Conservation (phyloP, 2,113 vertebrate species). For the Microcebus lehilahytsara region DNA sequence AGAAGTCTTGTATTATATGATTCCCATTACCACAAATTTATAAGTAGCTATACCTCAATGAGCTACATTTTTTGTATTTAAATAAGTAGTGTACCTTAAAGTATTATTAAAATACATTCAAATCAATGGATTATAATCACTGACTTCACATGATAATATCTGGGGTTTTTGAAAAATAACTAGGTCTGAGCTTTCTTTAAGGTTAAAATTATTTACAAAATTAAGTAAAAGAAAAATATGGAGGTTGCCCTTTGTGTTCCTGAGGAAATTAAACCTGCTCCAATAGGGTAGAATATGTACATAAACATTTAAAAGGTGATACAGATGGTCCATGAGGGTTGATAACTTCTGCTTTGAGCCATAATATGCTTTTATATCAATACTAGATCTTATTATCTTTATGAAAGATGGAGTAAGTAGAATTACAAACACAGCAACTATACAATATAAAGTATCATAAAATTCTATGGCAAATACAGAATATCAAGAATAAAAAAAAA, state of each 20-base stretch:
- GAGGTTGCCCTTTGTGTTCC: background rate
- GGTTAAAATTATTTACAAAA: background rate
- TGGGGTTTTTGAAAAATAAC: background rate
- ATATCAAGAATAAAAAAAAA: background rate
- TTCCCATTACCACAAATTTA: background rate
- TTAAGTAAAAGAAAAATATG: background rate
- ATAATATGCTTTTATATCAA: background rate
- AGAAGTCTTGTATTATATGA: background rate
- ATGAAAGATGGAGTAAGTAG: background rate
- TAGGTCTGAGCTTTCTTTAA: background rate
- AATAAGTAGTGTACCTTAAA: background rate
- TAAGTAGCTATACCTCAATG: background rate
- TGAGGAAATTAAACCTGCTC: background rate
- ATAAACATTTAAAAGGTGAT: background rate
- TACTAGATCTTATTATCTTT: background rate
- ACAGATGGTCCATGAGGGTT: rapidly evolving
- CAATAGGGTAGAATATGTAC: rapidly evolving
- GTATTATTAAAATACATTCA: background rate
- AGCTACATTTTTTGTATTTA: background rate
- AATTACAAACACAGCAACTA: background rate
- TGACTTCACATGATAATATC: background rate
- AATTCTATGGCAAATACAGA: background rate
- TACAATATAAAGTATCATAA: background rate
- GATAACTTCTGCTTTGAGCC: background rate
- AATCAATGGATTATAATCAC: background rate